Base-by-base conservation (phyloP, 2,888 invertebrate genomes). In the Erpobdella octoculata region DNA sequence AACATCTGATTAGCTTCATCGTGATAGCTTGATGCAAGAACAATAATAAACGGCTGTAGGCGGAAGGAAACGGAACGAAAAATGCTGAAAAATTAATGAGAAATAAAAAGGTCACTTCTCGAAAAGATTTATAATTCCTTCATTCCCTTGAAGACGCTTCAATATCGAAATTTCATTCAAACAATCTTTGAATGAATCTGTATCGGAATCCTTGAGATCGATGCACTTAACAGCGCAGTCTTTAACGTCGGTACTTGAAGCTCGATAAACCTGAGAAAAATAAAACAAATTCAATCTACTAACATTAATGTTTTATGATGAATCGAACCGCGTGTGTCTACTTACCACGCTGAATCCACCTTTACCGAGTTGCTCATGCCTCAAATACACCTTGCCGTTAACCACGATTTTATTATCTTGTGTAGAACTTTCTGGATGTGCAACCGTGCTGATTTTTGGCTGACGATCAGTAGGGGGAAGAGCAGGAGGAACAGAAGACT, bases 271-370 rank as follows among this genome's bases (percentile, higher is more conserved):
- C 70, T 62, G 28, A 8, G 28, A 53, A n/a, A 53, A 6, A 53
- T 15, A 53, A 28, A 25, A 25, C 0, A 15, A 53, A 25, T 46
- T 3, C 46, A 46, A n/a, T 46, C 18, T 46, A 5, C n/a, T n/a
- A n/a, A n/a, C n/a, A n/a, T n/a, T n/a, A n/a, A n/a, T n/a, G n/a
- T n/a, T n/a, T n/a, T n/a, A n/a, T n/a, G n/a, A n/a, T n/a, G n/a
- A n/a, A n/a, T n/a, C n/a, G n/a, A n/a, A n/a, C n/a, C n/a, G 53
- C 18, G 21, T 2, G 21, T n/a, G 38, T 9, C 12, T 36, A 46
- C 75, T 89, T 3, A 94, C 94, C 82, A 90, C 88, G 79, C 93
- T 91, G 71, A 92, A 92, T 53, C 93, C 94, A n/a, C 94, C 94
- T 77, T 87, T 88, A 0, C 95, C 95, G 64, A 94, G 31, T 33